phyloP scores from a whole-genome alignment of 2,797 vertebrate genomes.

The Thalassophryne amazonica region DNA sequence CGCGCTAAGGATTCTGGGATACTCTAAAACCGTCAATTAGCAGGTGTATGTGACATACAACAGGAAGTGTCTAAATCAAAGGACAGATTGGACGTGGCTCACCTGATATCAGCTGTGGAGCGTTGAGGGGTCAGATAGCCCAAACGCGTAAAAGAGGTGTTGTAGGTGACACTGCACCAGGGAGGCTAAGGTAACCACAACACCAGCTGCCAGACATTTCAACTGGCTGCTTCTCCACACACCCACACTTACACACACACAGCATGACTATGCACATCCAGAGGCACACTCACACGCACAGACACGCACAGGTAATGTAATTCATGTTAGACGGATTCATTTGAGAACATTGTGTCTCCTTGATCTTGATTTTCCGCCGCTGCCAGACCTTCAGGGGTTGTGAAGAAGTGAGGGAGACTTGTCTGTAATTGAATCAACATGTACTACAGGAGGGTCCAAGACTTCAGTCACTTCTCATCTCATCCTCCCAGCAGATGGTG shows the following conservation, averaged over 20 bases:
- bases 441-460: constrained; percentile 61
- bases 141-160: constrained; percentile 42
- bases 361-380: constrained; percentile 12
- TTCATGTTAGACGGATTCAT: constrained; percentile 21
- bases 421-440: constrained; percentile 69
- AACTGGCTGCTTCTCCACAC: no score
- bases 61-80: constrained; percentile 60
- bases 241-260: constrained; percentile 17
- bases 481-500: constrained; percentile 48
- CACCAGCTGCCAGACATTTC: constrained; percentile 48
- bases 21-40: constrained; percentile 35
- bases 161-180: constrained; percentile 61
- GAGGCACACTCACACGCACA: not conserved
- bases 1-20: no score
- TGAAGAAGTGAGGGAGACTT: constrained; percentile 30
- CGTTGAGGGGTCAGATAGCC: constrained; percentile 50
- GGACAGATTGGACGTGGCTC: constrained; percentile 60
- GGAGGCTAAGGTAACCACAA: constrained; percentile 58
- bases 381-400: constrained; percentile 36
- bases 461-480: constrained; percentile 22
- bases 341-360: constrained; percentile 33
- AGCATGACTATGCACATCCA: not conserved
- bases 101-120: constrained; percentile 63
- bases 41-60: constrained; percentile 48
- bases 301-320: constrained; percentile 10